Evolutionary conservation across 2,797 vertebrate species (phyloP).

Genomic region (Protosalanx chinensis): DNA sequence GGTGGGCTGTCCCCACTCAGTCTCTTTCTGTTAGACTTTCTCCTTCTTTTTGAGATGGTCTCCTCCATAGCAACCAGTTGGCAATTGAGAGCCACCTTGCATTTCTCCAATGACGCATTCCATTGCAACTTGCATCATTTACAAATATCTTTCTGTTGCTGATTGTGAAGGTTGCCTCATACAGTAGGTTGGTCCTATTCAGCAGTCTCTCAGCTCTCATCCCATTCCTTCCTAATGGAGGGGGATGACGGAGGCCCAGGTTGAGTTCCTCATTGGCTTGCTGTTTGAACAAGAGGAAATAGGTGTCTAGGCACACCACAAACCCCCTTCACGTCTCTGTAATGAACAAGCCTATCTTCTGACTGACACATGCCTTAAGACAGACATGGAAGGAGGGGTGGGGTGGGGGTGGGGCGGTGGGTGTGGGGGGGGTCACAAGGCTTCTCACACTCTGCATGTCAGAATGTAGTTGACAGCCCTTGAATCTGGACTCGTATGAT

Average conservation of each 20-base stretch:
- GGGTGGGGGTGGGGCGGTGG: too few relatives aligned
- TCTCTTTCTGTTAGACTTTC: conserved; percentile 22
- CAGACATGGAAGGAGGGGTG: neutral
- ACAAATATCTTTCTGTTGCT: neutral
- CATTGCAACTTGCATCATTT: neutral
- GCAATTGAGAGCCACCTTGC: neutral
- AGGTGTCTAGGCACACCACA: neutral
- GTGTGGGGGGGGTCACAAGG: too few relatives aligned
- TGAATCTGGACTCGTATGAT: neutral
- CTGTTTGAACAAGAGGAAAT: conserved; percentile 30
- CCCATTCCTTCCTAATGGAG: neutral
- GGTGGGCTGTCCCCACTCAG: neutral
- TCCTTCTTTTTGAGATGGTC: neutral
- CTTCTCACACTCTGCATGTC: neutral
- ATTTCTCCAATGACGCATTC: too few relatives aligned
- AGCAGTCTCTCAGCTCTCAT: neutral
- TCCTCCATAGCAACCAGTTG: conserved; percentile 1
- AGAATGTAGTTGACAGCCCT: neutral
- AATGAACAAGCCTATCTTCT: neutral
- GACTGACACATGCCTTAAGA: neutral
- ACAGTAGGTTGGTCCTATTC: neutral
- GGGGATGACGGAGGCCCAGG: conserved; percentile 16
- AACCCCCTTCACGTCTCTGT: neutral
- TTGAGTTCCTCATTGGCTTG: conserved; percentile 31
- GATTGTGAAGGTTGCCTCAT: neutral